phyloP scores from a whole-genome alignment of 2,113 vertebrate genomes.

The Chunga burmeisteri region DNA sequence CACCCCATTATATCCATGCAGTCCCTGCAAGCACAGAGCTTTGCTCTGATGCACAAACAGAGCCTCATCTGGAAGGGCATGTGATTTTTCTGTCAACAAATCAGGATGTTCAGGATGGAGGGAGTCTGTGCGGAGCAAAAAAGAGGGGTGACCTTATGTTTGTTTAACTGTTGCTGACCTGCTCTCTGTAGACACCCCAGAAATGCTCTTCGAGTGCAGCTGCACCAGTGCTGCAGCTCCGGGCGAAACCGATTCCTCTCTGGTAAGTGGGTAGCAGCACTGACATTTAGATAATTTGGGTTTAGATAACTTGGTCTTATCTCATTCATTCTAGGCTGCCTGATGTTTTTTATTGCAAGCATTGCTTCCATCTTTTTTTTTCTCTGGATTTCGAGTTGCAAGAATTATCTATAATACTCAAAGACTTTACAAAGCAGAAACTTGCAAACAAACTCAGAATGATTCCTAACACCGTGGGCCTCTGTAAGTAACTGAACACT shows the following conservation, averaged over 20 bases:
- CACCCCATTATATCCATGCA: rapidly evolving
- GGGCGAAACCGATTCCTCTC: neutral
- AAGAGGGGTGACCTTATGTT: neutral
- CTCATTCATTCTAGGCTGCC: neutral
- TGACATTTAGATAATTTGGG: neutral
- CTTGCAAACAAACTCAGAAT: neutral
- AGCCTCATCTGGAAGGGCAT: neutral
- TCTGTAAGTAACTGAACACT: neutral
- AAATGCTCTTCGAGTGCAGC: neutral
- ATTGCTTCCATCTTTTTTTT: neutral
- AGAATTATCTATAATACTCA: neutral
- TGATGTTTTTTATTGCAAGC: neutral
- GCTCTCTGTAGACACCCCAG: neutral
- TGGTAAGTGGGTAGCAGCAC: neutral
- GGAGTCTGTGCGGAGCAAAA: neutral
- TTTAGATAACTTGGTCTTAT: neutral
- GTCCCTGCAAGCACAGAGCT: neutral
- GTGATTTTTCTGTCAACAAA: neutral
- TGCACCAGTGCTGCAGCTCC: rapidly evolving
- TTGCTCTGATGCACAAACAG: neutral
- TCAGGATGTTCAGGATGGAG: neutral
- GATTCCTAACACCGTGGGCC: neutral
- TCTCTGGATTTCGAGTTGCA: neutral
- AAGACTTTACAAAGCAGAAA: neutral
- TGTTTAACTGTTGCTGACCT: neutral